Percentiles rank a stretch among this genome's conserved stretches.
These are phyloP conservation scores for Chrysochloris asiatica DNA, from an alignment of 2,113 vertebrate species.

Conservation along the genomic window DNA sequence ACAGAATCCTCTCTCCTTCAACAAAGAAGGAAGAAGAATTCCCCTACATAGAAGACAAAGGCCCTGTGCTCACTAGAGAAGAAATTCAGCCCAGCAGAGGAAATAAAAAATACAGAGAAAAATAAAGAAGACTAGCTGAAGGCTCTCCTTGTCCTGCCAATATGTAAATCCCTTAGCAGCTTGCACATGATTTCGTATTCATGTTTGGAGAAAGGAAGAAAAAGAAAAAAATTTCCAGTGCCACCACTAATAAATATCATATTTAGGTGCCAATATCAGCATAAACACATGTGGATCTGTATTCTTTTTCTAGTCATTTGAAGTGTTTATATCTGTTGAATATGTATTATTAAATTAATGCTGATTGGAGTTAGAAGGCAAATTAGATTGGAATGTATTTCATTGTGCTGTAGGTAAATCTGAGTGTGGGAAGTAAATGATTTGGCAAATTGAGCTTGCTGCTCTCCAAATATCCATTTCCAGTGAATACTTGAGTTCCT, in stretches of 20 bases:
- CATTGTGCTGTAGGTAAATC: slow-evolving; percentile 63
- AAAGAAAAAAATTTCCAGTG: neutral
- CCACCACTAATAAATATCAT: neutral
- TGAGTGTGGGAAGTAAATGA: slow-evolving; percentile 49
- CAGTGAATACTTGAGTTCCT: neutral
- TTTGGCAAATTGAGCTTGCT: slow-evolving; percentile 22
- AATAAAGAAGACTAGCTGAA: neutral
- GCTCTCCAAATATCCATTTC: neutral
- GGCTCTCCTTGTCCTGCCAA: neutral
- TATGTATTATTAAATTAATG: slow-evolving; percentile 21
- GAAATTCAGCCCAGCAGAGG: neutral
- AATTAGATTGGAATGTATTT: slow-evolving; percentile 52
- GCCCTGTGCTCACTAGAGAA: neutral
- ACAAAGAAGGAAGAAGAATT: neutral
- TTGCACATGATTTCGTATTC: neutral
- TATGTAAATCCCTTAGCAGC: neutral
- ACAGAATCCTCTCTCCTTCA: neutral
- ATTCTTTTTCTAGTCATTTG: slow-evolving; percentile 51
- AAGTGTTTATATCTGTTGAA: slow-evolving; percentile 51
- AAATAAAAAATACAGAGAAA: neutral
- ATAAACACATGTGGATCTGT: neutral
- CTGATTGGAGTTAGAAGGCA: slow-evolving; percentile 43
- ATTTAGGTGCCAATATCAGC: slow-evolving; percentile 31
- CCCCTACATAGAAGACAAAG: neutral
- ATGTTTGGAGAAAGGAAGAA: neutral